Evolutionary conservation across 2,113 vertebrate species (phyloP), one percentile per base, ranked within the genome.

Genomic region (Suncus etruscus): DNA sequence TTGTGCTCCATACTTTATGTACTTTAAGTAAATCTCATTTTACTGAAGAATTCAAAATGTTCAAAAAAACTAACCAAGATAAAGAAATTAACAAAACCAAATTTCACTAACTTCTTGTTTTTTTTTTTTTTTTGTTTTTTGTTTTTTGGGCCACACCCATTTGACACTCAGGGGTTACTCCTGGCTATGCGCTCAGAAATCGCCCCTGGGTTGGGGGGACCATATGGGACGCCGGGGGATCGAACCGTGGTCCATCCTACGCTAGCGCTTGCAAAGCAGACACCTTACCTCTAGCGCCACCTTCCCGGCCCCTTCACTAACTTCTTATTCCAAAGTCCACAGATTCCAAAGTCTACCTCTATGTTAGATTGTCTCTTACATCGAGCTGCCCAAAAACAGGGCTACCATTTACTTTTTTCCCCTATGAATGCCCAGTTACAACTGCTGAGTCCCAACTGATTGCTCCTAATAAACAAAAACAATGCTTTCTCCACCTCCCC

Each of bases 51-150:
- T 45, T 3, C 25, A 3, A 32, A 82, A 90, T 74, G 58, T 7
- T 32, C 54, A 72, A 50, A 25, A 12, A 32, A 69, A 76, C 47
- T 75, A 5, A 10, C 58, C 16, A 61, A 83, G 48, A 80, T 80
- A 12, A 83, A 87, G 22, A 16, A 75, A 81, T 24, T 68, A 68
- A 58, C 31, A 61, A 69, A 75, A 39, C 45, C 51, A 92, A 72
- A 29, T 48, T 92, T 86, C 77, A 92, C 47, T 22, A 66, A 82
- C 29, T 45, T 86, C 89, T 51, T 65, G 48, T 31, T 89, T n/a
- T n/a, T n/a, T n/a, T n/a, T n/a, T n/a, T n/a, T n/a, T n/a, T n/a
- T n/a, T n/a, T n/a, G n/a, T n/a, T n/a, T n/a, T n/a, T n/a, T n/a
- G n/a, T n/a, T n/a, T n/a, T n/a, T n/a, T n/a, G n/a, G n/a, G n/a